phyloP scores from a whole-genome alignment of 2,797 vertebrate species.

The Onychomys arenicola region DNA sequence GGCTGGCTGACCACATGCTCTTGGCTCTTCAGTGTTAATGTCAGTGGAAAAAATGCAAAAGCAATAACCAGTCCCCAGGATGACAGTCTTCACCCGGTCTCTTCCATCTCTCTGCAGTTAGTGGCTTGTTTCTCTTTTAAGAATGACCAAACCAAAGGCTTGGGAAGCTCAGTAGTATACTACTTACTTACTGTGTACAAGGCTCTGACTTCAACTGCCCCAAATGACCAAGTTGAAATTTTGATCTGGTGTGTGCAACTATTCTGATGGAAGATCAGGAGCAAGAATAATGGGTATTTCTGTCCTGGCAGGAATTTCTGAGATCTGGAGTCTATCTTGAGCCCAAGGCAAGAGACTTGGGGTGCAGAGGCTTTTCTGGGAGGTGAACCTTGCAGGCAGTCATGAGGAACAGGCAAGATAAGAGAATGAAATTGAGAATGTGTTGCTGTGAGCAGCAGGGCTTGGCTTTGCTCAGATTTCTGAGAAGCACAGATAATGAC shows the following conservation, averaged over 20 bases:
- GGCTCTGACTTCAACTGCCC: neutral
- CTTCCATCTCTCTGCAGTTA: neutral
- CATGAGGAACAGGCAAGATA: neutral
- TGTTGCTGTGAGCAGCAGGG: neutral
- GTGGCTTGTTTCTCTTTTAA: neutral
- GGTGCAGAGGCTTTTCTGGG: neutral
- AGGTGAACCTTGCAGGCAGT: neutral
- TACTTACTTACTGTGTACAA: neutral
- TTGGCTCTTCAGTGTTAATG: slow-evolving; percentile 55
- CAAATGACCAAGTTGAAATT: neutral
- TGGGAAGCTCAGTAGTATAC: neutral
- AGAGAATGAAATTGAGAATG: neutral
- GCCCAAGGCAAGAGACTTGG: neutral
- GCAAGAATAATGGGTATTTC: neutral
- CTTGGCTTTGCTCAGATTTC: neutral
- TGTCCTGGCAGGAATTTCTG: neutral
- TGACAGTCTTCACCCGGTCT: neutral
- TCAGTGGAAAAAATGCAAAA: slow-evolving; percentile 69
- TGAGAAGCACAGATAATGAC: neutral
- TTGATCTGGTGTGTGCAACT: neutral
- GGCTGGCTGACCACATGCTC: slow-evolving; percentile 2
- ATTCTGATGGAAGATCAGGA: neutral
- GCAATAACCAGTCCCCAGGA: neutral
- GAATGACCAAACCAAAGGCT: neutral
- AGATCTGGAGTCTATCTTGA: slow-evolving; percentile 7